These are phyloP conservation scores for Branchinecta lynchi DNA, from an alignment of 1,140 invertebrate species.

Conservation along the genomic window DNA sequence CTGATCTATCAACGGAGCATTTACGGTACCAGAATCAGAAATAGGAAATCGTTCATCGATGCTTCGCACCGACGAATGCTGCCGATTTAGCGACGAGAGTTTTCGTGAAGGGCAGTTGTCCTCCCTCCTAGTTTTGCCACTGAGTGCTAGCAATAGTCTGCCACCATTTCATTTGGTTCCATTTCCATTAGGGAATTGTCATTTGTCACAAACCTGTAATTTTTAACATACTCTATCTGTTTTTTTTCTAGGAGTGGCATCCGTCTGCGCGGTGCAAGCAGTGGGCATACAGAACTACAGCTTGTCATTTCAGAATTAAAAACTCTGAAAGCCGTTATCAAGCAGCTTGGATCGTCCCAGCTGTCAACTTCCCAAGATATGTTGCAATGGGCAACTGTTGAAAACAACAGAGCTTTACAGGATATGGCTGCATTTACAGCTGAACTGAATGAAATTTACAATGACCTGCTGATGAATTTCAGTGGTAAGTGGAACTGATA, in stretches of 20 bases:
- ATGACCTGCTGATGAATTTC: slow-evolving; percentile 39
- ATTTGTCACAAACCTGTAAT: too few species aligned
- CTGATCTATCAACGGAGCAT: too few species aligned
- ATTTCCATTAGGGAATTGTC: too few species aligned
- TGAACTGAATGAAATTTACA: slow-evolving; percentile 37
- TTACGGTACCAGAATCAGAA: too few species aligned
- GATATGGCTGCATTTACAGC: slow-evolving; percentile 36
- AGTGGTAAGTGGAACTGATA: slow-evolving; percentile 25
- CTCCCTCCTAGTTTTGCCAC: too few species aligned
- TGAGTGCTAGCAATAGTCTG: too few species aligned
- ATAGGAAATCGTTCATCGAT: too few species aligned
- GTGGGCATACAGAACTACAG: slow-evolving; percentile 36
- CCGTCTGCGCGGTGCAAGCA: slow-evolving; percentile 35
- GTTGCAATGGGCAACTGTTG: slow-evolving; percentile 36
- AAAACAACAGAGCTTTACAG: slow-evolving; percentile 38
- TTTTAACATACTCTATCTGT: not conserved
- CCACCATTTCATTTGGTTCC: too few species aligned
- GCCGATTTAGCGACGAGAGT: too few species aligned
- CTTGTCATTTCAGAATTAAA: slow-evolving; percentile 39
- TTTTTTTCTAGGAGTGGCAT: slow-evolving; percentile 35
- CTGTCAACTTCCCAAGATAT: slow-evolving; percentile 37
- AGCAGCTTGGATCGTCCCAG: slow-evolving; percentile 36
- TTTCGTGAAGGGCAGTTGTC: too few species aligned
- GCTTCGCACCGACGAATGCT: too few species aligned
- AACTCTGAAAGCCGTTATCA: slow-evolving; percentile 34